Evolutionary conservation across 2,888 invertebrate species (phyloP), one percentile per base, ranked within the genome.

Genomic region (Megaustenia siamemsis): DNA sequence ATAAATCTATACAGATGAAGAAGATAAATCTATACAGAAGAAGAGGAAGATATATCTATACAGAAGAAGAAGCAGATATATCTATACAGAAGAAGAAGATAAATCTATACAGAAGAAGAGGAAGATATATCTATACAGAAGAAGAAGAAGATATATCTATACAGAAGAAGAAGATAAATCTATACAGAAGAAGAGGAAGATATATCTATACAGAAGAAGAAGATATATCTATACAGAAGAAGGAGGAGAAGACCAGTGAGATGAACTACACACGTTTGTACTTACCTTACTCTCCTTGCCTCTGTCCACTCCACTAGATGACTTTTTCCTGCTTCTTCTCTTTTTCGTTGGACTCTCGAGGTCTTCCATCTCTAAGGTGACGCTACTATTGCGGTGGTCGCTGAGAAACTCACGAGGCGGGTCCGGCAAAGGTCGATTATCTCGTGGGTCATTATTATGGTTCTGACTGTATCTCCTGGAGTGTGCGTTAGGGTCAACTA

Each of bases 401-500:
- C 32, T 18, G 0, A 28, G 21, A 40, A 75, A 84, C 35, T 73
- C 80, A 21, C 75, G 21, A n/a, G 69, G 53, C 2, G 84, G 79
- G 66, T 84, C 84, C 1, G 84, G 84, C 40, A 84, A 53, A 0
- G 84, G 84, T 35, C 84, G 73, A 49, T 49, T 79, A 68, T 86
- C 85, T n/a, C 69, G 24, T 28, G 78, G 76, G 66, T 80, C 76
- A 63, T 82, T 79, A 45, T 69, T 60, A 35, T 83, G 68, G 35
- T 86, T 78, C 24, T 86, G 84, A 66, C 82, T 84, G 86, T 88
- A 87, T 24, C 88, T 86, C 60, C 86, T 83, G 24, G 68, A 77
- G 80, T 87, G 86, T 15, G 88, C 85, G 81, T 87, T 86, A n/a
- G 89, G 85, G 84, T 88, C 88, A 35, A 86, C 84, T 60, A 86